A percentile compares a stretch with the other conserved stretches of the same genome.
These are phyloP conservation scores for Lycorma delicatula DNA, from an alignment of 1,140 invertebrate species.

Conservation along the genomic window DNA sequence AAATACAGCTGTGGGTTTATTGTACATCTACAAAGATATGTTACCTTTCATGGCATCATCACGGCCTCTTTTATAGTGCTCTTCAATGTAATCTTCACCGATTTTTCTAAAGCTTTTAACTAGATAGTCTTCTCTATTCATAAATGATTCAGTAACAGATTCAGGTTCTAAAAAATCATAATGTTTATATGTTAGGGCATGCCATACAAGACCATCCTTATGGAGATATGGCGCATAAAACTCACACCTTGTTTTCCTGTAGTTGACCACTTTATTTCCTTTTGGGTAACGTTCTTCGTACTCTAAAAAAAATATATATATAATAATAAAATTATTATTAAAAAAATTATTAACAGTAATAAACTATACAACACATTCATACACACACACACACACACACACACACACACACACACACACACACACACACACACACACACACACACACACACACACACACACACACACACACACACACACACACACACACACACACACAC, in stretches of 20 bases:
- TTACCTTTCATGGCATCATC: constrained; percentile 57
- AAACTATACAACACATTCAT: too few relatives aligned
- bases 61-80: constrained; percentile 59
- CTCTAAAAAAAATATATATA: constrained; percentile 42
- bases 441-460: too few relatives aligned
- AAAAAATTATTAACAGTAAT: too few relatives aligned
- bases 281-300: constrained; percentile 64
- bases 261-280: constrained; percentile 58
- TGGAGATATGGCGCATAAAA: constrained; percentile 66
- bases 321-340: neutral
- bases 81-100: constrained; percentile 45
- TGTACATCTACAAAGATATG: too few relatives aligned
- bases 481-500: too few relatives aligned
- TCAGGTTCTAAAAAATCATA: constrained; percentile 51
- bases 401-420: too few relatives aligned
- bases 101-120: constrained; percentile 49
- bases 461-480: too few relatives aligned
- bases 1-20: too few relatives aligned
- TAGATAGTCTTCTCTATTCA: constrained; percentile 59
- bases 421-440: too few relatives aligned
- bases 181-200: constrained; percentile 59
- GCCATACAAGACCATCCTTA: constrained; percentile 57
- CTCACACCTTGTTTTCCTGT: constrained; percentile 66
- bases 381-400: too few relatives aligned
- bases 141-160: constrained; percentile 57